Evolutionary conservation across 2,113 vertebrate genomes (phyloP), one percentile per base, ranked within the genome.

Genomic region (Oxyruncus cristatus): DNA sequence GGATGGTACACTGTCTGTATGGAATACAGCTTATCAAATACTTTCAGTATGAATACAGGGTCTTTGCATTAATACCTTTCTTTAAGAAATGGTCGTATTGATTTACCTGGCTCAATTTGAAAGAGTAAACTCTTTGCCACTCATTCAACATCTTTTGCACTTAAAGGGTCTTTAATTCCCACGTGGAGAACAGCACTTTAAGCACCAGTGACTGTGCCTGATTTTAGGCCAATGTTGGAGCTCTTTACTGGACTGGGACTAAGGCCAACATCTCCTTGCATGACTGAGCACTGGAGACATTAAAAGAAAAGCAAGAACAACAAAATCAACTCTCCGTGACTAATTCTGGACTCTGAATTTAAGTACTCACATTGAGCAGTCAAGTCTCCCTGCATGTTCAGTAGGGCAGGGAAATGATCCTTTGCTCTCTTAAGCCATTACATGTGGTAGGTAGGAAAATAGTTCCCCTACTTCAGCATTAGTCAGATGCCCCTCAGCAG

Each of bases 361-460:
- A 39, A 28, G 28, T 44, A 68, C 55, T 81, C 18, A 2, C 0
- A 0, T 3, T 12, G n/a, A 65, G 58, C 26, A 73, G 47, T 41
- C 18, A 47, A 42, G 37, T 39, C 50, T 63, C 84, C 33, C 35
- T 26, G 5, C 5, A 4, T 11, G 15, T 13, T 83, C 46, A 75
- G 22, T 6, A 27, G n/a, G 66, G 30, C 49, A 74, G 32, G 37
- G 42, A 77, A 80, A 74, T 14, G 16, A 19, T 35, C 27, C 39
- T 46, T 44, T 58, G 56, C 30, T 78, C 44, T 32, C 61, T 71
- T 26, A 63, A 42, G 28, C 3, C 1, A 33, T 12, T 11, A 41
- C 19, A 27, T 4, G 17, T 1, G 9, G 35, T 6, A 74, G 26
- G 37, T 3, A 63, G 71, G 22, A 70, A 92, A 76, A 20, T 9